Evolutionary conservation across 2,888 invertebrate genomes (phyloP).

Genomic region (Lypha dubia): DNA sequence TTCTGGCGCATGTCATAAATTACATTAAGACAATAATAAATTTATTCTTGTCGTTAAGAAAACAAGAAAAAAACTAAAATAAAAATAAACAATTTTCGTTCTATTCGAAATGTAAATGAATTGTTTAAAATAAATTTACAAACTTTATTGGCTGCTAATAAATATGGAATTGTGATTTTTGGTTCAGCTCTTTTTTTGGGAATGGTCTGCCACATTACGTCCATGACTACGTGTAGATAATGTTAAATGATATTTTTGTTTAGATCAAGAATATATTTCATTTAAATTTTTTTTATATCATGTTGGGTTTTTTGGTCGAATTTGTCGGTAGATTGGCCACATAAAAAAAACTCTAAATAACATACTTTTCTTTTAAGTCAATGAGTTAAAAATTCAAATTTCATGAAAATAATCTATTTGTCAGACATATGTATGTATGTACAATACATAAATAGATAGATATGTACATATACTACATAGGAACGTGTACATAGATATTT

Average conservation of each 20-base stretch:
- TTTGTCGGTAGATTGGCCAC: not conserved
- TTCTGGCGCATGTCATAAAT: not conserved
- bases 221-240: not conserved
- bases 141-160: slow-evolving; percentile 49
- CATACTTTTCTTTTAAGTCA: slow-evolving; percentile 3
- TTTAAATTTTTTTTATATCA: not conserved
- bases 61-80: slow-evolving; percentile 37
- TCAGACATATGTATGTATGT: not conserved
- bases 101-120: slow-evolving; percentile 39
- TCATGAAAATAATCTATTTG: not conserved
- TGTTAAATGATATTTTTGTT: not conserved
- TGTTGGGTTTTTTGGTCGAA: not conserved
- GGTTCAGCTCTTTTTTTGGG: not conserved
- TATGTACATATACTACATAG: no score
- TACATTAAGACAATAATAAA: slow-evolving; percentile 8
- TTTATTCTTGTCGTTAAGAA: not conserved
- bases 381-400: slow-evolving; percentile 1
- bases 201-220: not conserved
- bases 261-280: not conserved
- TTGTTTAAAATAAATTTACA: slow-evolving; percentile 45
- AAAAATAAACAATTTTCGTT: slow-evolving; percentile 36
- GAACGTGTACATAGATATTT: no score
- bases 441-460: no score
- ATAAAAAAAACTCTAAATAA: not conserved
- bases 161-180: slow-evolving; percentile 6